Conservation (phyloP, 2,888 invertebrate genomes). For the Plutella xylostella region DNA sequence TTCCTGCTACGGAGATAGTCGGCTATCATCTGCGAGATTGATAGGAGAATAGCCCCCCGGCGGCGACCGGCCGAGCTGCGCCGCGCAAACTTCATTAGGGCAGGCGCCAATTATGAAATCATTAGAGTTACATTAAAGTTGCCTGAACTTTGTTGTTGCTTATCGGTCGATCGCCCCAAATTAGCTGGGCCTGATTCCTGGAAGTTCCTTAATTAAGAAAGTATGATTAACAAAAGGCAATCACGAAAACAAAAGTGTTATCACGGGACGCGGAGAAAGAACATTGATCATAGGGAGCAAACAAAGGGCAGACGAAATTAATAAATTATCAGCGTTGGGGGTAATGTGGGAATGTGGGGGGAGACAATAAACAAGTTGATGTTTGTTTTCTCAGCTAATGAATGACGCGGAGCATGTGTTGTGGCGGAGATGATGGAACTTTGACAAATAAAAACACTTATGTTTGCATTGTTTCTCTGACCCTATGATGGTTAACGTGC, state of each 20-base stretch:
- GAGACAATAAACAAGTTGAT: constrained; percentile 33
- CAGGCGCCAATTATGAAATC: constrained; percentile 32
- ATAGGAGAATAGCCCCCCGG: constrained; percentile 65
- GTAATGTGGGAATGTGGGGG: constrained; percentile 28
- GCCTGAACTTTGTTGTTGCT: constrained; percentile 1
- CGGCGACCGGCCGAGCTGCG: constrained; percentile 14
- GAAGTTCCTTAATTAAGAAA: constrained; percentile 63
- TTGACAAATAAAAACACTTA: too few relatives aligned
- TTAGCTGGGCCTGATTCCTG: constrained; percentile 15
- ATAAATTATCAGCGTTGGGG: constrained; percentile 52
- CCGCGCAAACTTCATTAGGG: constrained; percentile 1
- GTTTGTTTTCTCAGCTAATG: constrained; percentile 30
- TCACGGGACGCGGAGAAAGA: constrained; percentile 29
- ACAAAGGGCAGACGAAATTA: constrained; percentile 51
- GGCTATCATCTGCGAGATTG: constrained; percentile 67
- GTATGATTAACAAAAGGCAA: constrained; percentile 66
- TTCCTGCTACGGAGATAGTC: constrained; percentile 47
- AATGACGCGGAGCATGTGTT: constrained; percentile 23
- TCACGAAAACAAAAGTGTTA: constrained; percentile 66
- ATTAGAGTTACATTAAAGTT: constrained; percentile 30
- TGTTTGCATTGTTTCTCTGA: too few relatives aligned
- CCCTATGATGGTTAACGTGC: too few relatives aligned
- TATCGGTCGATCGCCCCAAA: background rate
- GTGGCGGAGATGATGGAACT: too few relatives aligned
- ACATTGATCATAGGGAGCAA: constrained; percentile 51